Conservation (phyloP, 2,113 vertebrate species). For the Indicator maculatus region DNA sequence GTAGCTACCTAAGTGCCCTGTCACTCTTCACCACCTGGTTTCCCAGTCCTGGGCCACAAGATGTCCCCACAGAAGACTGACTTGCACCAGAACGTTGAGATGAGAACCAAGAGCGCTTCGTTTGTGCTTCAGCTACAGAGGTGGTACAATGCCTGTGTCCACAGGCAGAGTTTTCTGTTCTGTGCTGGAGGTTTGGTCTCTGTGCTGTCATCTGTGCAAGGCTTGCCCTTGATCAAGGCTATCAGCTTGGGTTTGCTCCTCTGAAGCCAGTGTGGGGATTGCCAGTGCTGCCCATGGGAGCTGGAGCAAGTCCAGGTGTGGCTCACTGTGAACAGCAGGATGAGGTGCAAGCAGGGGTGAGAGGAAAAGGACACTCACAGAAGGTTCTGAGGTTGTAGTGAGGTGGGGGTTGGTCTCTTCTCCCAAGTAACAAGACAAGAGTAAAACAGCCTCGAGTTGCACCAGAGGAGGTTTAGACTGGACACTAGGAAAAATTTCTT, state of each 20-base stretch:
- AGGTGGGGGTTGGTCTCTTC: too few relatives aligned
- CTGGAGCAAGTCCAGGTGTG: neutral
- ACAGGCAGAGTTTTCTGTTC: neutral
- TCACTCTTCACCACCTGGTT: neutral
- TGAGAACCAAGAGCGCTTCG: neutral
- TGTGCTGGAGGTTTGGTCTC: neutral
- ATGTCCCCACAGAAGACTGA: neutral
- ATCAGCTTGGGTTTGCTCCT: neutral
- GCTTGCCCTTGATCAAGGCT: neutral
- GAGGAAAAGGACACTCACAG: neutral
- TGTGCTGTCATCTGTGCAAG: neutral
- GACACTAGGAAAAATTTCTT: too few relatives aligned
- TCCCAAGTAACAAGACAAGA: too few relatives aligned
- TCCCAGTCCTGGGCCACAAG: neutral
- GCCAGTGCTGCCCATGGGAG: neutral
- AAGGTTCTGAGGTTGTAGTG: neutral
- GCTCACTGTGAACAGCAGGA: rapidly evolving
- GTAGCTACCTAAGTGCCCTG: neutral
- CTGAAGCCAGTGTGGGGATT: rapidly evolving
- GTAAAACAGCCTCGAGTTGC: too few relatives aligned
- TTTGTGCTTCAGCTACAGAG: neutral
- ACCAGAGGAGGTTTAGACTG: too few relatives aligned
- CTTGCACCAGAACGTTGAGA: rapidly evolving
- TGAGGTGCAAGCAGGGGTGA: neutral
- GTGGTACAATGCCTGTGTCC: rapidly evolving